Percentiles rank a stretch among this genome's conserved stretches.
Evolutionary conservation across 1,140 invertebrate genomes (phyloP).

Genomic region (Daktulosphaira vitifoliae): DNA sequence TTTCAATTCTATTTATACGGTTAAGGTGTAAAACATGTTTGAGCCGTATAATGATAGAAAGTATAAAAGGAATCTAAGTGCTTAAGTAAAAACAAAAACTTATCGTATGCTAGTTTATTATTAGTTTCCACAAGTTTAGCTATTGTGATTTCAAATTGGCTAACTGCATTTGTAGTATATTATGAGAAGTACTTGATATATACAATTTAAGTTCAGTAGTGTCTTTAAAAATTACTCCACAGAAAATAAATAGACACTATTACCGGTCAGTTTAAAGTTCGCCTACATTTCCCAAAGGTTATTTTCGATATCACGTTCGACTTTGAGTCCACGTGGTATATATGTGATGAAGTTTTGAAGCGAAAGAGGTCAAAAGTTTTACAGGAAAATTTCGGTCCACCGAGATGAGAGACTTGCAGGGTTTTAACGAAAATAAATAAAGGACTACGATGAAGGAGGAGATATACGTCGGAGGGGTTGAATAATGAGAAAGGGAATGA

Average conservation of each 20-base stretch:
- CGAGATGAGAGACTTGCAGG: not conserved
- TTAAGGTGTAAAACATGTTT: no score
- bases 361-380: conserved; percentile 6
- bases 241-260: conserved; percentile 10
- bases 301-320: not conserved
- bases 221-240: not conserved
- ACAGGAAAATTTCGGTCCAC: not conserved
- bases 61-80: no score
- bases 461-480: not conserved
- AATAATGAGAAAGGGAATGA: conserved; percentile 21
- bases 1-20: no score
- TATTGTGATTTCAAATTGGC: no score
- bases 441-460: not conserved
- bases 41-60: no score
- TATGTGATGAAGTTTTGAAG: not conserved
- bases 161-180: no score
- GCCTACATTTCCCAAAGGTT: not conserved
- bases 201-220: no score
- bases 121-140: no score
- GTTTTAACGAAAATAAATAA: conserved; percentile 11
- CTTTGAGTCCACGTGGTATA: not conserved
- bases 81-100: no score
- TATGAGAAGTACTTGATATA: no score
- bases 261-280: not conserved
- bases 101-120: no score